Base-by-base conservation (phyloP, 2,888 invertebrate species). In the Dicranocentrus wangi region DNA sequence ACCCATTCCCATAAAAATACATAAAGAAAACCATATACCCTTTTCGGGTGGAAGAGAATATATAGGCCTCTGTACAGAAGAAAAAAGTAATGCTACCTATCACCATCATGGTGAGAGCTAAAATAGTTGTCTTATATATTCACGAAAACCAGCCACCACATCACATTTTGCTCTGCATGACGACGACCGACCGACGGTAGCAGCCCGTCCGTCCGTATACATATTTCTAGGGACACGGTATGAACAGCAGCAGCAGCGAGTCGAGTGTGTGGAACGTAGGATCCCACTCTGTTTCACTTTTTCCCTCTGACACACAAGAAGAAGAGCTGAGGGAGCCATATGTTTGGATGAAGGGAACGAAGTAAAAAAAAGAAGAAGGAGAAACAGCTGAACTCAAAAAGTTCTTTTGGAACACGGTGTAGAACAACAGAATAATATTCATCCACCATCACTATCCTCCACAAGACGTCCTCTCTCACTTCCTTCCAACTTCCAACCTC, bases 291-390 rank as follows among this genome's bases (percentile, higher is more conserved):
- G 32, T 32, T 32, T n/a, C 15, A 5, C 47, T 66, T 28, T 66
- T 68, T 60, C 32, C 23, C 47, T 58, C 47, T 80, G 79, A 72
- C 72, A 80, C n/a, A n/a, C 53, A 68, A 25, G 43, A 72, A 68
- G 61, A 80, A 72, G 72, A 80, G 79, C 79, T 80, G n/a, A 72
- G 79, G 79, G 79, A 80, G 79, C 72, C 79, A 80, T 80, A 68
- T 80, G 79, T 80, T 80, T 68, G 66, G 47, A 60, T 65, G 58
- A 77, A 61, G 68, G 51, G 7, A 15, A 65, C 60, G 32, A 61
- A 28, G 47, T 19, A 61, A 55, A 51, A 76, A 55, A 39, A 42
- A 43, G 60, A 61, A 55, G 39, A 76, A 55, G 43, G 55, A 43
- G 60, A 39, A 60, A 65, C 58, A 61, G 76, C 60, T 61, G 58